Base-by-base conservation (phyloP, 2,113 vertebrate genomes). In the Cyrtonyx montezumae region DNA sequence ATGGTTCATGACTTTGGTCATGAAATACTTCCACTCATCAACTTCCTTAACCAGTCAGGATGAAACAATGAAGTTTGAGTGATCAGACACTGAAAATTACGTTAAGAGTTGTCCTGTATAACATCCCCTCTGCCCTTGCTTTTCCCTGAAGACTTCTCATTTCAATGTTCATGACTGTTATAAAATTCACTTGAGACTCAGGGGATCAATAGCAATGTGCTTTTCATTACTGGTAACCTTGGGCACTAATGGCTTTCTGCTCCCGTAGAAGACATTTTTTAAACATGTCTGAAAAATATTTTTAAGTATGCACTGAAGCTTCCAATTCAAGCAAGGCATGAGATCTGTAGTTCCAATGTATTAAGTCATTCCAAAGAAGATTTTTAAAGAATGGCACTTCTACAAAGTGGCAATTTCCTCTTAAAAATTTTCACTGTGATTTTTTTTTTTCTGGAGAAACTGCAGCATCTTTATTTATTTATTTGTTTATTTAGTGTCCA, bases 1-100 rank as follows among this genome's bases (percentile, higher is more conserved):
- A 22, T 6, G 13, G 5, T 56, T 84, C 5, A 34, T 0, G 0
- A 22, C 26, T 1, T 32, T 69, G 13, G 11, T 87, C 2, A 1
- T 74, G 9, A 94, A 84, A 80, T 30, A 63, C 5, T 49, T 66
- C 16, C 2, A 36, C 2, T 2, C 40, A 43, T 30, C 14, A 53
- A 16, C 22, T 63, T 90, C 68, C 32, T 32, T 86, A 85, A 36
- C 8, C 23, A 77, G 11, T 1, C 3, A 69, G 11, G 20, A 75
- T 2, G 2, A 76, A 4, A 67, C 2, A 82, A 13, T 14, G 8
- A 77, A 40, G 8, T 81, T 12, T 78, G 20, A 78, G 6, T 21
- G 21, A 80, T 40, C 12, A 17, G 23, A 56, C 20, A 23, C 12
- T 5, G 3, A 76, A 56, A 90, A 94, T 32, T 3, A 13, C 3